Conservation (phyloP, 2,888 invertebrate genomes). For the Asteroscopus sphinx region DNA sequence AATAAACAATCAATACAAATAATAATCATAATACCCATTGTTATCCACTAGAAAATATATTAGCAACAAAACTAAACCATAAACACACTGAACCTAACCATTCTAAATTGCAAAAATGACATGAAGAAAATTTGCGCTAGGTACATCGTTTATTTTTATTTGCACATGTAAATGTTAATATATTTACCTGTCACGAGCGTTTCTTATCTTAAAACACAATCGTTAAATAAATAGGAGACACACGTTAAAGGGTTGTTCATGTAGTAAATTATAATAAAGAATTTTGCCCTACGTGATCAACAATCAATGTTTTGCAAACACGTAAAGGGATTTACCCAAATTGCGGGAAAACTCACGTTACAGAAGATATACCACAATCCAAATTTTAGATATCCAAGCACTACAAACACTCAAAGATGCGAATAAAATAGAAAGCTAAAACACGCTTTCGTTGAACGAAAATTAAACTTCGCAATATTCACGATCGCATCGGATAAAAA, state of each 20-base stretch:
- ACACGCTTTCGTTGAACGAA: conserved; percentile 59
- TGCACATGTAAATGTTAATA: conserved; percentile 8
- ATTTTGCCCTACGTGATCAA: conserved; percentile 33
- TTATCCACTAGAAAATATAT: conserved; percentile 19
- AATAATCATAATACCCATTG: conserved; percentile 10
- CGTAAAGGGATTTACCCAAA: conserved; percentile 63
- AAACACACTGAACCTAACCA: conserved; percentile 6
- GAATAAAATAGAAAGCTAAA: conserved; percentile 49
- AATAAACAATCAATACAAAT: conserved; percentile 9
- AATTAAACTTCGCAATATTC: conserved; percentile 66
- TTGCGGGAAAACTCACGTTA: conserved; percentile 65
- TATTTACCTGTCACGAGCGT: conserved; percentile 14
- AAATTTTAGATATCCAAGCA: conserved; percentile 59
- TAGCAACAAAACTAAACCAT: conserved; percentile 18
- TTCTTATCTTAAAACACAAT: conserved; percentile 4
- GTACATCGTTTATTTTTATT: conserved; percentile 7
- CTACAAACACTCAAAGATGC: conserved; percentile 53
- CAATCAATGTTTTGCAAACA: conserved; percentile 68
- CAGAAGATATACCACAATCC: conserved; percentile 64
- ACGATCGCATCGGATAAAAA: conserved; percentile 66
- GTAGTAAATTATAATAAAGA: conserved; percentile 8
- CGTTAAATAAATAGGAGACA: conserved; percentile 2
- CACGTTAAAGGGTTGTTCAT: neutral
- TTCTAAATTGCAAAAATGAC: conserved; percentile 4
- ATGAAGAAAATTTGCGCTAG: conserved; percentile 16